Percentiles rank a stretch among this genome's conserved stretches.
Evolutionary conservation across 1,140 invertebrate genomes (phyloP).

Genomic region (Panagrolaimus sp.): DNA sequence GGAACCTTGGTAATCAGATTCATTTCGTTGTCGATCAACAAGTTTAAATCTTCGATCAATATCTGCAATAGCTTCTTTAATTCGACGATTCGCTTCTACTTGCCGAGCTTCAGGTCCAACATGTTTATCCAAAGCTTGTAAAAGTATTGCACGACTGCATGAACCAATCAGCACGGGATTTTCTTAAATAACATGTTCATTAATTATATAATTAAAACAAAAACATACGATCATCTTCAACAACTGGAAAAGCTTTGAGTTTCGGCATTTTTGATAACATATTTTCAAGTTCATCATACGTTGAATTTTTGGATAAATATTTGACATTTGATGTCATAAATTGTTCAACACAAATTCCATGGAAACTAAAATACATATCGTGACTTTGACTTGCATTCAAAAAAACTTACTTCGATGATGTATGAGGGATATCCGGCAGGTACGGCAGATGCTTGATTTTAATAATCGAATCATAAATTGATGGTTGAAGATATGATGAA

Average conservation of each 20-base stretch:
- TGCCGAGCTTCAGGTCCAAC: constrained; percentile 35
- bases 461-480: constrained; percentile 96
- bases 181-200: not conserved
- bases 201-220: not conserved
- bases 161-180: constrained; percentile 44
- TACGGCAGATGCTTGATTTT: constrained; percentile 94
- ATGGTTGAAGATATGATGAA: constrained; percentile 82
- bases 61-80: constrained; percentile 12
- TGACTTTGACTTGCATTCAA: not conserved
- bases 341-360: constrained; percentile 48
- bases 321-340: constrained; percentile 45
- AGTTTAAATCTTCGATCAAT: constrained; percentile 27
- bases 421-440: constrained; percentile 66
- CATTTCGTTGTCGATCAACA: constrained; percentile 7
- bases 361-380: constrained; percentile 40
- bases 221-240: constrained; percentile 35
- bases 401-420: constrained; percentile 25
- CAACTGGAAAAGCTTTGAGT: constrained; percentile 49
- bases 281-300: constrained; percentile 45
- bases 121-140: constrained; percentile 29
- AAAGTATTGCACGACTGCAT: constrained; percentile 36
- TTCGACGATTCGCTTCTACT: constrained; percentile 32
- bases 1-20: no score
- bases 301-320: constrained; percentile 39
- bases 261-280: constrained; percentile 26